Evolutionary conservation across 2,797 vertebrate species (phyloP).

Genomic region (Furcifer pardalis): DNA sequence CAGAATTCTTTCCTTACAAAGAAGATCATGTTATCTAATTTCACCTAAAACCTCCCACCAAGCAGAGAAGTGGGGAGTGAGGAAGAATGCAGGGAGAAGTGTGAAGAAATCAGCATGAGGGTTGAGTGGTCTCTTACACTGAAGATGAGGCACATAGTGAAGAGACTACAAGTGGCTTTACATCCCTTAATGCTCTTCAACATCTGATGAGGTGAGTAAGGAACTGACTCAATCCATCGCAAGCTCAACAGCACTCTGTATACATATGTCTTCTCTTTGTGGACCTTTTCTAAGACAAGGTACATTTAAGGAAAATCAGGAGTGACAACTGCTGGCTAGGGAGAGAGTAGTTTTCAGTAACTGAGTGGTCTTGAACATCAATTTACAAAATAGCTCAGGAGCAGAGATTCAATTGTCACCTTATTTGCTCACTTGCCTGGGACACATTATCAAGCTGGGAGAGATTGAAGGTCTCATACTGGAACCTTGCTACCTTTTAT

Average conservation of each 20-base stretch:
- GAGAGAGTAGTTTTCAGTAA: not conserved
- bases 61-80: not conserved
- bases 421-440: not conserved
- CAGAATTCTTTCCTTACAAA: not conserved
- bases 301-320: not conserved
- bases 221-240: not conserved
- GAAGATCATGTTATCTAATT: not conserved
- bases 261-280: not conserved
- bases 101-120: not conserved
- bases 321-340: not conserved
- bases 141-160: not conserved
- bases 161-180: conserved; percentile 2
- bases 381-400: not conserved
- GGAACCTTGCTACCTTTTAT: not conserved
- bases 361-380: not conserved
- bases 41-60: not conserved
- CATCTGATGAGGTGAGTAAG: not conserved
- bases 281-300: not conserved
- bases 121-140: conserved; percentile 5
- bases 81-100: not conserved
- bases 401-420: not conserved
- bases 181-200: not conserved
- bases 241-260: too few relatives aligned
- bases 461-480: not conserved
- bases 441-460: not conserved